Percentiles rank a stretch among this genome's conserved stretches.
phyloP scores from a whole-genome alignment of 2,113 vertebrate genomes.

The Cyrtonyx montezumae region DNA sequence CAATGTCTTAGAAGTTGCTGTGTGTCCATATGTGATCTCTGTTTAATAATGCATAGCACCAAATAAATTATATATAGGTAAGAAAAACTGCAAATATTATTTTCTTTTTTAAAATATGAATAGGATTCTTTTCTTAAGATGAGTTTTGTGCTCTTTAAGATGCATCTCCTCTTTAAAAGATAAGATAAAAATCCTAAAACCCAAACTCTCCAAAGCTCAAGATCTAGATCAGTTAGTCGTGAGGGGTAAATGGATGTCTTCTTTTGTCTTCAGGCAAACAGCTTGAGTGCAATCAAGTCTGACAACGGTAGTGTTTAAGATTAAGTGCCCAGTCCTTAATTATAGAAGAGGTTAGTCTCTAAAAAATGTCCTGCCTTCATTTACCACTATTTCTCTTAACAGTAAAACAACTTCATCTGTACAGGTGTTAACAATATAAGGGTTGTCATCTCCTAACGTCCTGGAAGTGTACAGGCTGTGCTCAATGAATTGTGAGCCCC shows the following conservation, averaged over 20 bases:
- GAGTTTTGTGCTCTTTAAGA: not conserved
- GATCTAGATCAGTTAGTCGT: not conserved
- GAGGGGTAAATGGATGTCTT: not conserved
- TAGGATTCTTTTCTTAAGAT: not conserved
- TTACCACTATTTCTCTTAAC: not conserved
- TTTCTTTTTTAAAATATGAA: not conserved
- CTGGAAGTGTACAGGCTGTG: not conserved
- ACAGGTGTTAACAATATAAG: fast-evolving
- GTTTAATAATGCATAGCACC: not conserved
- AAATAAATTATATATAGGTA: not conserved
- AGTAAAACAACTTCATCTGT: not conserved
- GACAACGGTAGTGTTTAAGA: not conserved
- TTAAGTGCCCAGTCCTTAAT: not conserved
- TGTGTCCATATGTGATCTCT: not conserved
- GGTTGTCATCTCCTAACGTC: fast-evolving
- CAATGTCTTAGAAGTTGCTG: not conserved
- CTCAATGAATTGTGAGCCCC: fast-evolving
- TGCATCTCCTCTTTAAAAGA: not conserved
- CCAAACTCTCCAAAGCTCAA: not conserved
- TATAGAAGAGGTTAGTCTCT: not conserved
- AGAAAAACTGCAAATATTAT: not conserved
- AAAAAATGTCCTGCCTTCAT: not conserved
- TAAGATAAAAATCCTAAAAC: not conserved
- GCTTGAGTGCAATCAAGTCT: not conserved
- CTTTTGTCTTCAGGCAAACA: not conserved